Conservation (phyloP, 2,113 vertebrate genomes). For the Channa argus region DNA sequence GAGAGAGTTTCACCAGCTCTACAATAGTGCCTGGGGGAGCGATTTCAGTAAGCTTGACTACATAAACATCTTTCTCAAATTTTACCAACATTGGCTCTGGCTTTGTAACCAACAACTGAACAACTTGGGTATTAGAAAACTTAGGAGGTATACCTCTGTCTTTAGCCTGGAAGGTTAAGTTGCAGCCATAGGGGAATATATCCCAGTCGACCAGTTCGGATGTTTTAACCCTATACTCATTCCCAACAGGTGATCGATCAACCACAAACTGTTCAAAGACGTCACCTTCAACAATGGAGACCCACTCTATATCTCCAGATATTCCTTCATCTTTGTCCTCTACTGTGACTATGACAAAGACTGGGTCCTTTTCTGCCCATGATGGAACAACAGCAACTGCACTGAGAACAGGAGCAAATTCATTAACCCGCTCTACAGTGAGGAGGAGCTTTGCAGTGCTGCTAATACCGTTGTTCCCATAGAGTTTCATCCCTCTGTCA, state of each 20-base stretch:
- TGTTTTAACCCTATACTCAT: constrained; percentile 90
- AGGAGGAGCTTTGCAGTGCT: constrained; percentile 93
- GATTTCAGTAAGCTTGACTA: constrained; percentile 90
- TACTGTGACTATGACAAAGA: constrained; percentile 88
- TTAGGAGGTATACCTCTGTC: constrained; percentile 92
- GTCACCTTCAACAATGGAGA: constrained; percentile 93
- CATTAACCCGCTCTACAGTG: constrained; percentile 90
- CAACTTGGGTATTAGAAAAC: constrained; percentile 86
- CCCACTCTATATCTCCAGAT: constrained; percentile 94
- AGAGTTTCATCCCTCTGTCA: constrained; percentile 95
- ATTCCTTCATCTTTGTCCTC: constrained; percentile 94
- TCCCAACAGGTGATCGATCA: constrained; percentile 87
- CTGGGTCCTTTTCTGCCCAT: constrained; percentile 85
- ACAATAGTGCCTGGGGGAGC: constrained; percentile 92
- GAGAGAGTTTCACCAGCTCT: constrained; percentile 86
- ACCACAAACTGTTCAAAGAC: constrained; percentile 90
- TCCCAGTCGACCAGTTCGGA: constrained; percentile 89
- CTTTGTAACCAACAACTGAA: constrained; percentile 88
- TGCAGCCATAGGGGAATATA: constrained; percentile 88
- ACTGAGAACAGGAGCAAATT: constrained; percentile 88
- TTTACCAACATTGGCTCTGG: constrained; percentile 77
- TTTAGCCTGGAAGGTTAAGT: constrained; percentile 95
- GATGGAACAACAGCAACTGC: constrained; percentile 87
- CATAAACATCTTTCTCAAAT: constrained; percentile 91
- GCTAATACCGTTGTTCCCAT: constrained; percentile 92